These are phyloP conservation scores for Platerodrilus igneus DNA, from an alignment of 2,888 invertebrate genomes.

Conservation along the genomic window DNA sequence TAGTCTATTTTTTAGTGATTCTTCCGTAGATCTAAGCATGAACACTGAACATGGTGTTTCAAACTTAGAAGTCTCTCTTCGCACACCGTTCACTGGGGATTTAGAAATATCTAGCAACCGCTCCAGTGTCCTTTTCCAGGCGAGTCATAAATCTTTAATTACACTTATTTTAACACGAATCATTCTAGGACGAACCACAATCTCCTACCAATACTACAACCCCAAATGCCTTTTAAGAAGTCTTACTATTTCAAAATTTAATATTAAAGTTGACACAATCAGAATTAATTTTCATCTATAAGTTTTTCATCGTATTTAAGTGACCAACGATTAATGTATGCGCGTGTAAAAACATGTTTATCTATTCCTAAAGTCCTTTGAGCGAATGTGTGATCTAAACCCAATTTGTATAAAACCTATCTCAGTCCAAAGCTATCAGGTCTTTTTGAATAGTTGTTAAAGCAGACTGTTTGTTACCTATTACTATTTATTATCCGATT, in stretches of 20 bases:
- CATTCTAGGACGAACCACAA: conserved; percentile 42
- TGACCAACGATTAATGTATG: too few species aligned
- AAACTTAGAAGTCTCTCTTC: conserved; percentile 44
- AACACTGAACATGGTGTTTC: conserved; percentile 47
- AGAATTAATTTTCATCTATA: too few species aligned
- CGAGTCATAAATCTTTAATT: too few species aligned
- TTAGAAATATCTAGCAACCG: conserved; percentile 57
- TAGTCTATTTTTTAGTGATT: conserved; percentile 44
- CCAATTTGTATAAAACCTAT: conserved; percentile 28
- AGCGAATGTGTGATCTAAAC: conserved; percentile 25
- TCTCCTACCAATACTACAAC: conserved; percentile 39
- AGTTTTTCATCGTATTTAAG: too few species aligned
- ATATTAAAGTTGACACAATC: too few species aligned
- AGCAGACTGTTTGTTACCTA: conserved; percentile 27
- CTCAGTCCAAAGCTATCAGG: conserved; percentile 28
- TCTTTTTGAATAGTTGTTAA: conserved; percentile 22
- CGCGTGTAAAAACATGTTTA: too few species aligned
- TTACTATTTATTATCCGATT: conserved; percentile 21
- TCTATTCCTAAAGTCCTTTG: conserved; percentile 30
- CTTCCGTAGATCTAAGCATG: conserved; percentile 58
- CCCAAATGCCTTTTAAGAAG: conserved; percentile 47
- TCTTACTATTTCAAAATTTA: too few species aligned
- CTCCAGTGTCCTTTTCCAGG: conserved; percentile 56
- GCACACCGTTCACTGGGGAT: conserved; percentile 59
- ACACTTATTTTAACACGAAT: too few species aligned